Evolutionary conservation across 1,140 invertebrate species (phyloP).

Genomic region (Zaprionus vittiger): DNA sequence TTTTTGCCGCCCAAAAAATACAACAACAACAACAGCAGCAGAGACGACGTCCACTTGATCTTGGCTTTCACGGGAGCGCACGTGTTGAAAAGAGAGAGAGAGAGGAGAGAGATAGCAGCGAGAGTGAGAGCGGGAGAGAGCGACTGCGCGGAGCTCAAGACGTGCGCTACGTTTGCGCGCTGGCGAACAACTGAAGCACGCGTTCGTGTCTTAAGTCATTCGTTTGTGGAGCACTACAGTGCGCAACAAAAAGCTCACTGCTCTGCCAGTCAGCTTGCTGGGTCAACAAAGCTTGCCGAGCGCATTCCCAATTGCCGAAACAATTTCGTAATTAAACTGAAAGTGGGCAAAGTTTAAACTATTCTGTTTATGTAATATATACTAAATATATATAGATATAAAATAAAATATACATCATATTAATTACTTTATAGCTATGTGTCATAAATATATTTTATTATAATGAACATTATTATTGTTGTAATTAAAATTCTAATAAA

Average conservation of each 20-base stretch:
- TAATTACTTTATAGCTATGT: too few species aligned
- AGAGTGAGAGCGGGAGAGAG: conserved; percentile 1
- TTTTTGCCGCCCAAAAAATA: conserved; percentile 44
- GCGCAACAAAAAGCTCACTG: conserved; percentile 45
- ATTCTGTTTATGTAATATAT: too few species aligned
- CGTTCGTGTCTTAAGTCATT: conserved; percentile 73
- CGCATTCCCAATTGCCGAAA: conserved; percentile 1
- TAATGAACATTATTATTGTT: too few species aligned
- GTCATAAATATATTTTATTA: too few species aligned
- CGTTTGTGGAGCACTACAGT: conserved; percentile 37
- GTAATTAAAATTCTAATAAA: too few species aligned
- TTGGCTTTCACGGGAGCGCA: conserved; percentile 49
- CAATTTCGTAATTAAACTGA: neutral
- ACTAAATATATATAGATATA: too few species aligned
- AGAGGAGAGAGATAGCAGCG: neutral
- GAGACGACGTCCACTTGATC: conserved; percentile 22
- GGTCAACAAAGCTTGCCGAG: neutral
- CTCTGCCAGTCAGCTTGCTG: neutral
- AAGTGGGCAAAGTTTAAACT: too few species aligned
- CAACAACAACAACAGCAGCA: neutral
- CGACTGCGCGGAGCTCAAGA: conserved; percentile 1
- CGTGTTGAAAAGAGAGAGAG: neutral
- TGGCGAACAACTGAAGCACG: conserved; percentile 54
- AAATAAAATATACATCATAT: too few species aligned
- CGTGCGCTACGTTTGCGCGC: conserved; percentile 64